Percentiles rank a stretch among this genome's conserved stretches.
These are phyloP conservation scores for Actinemys pallida DNA, from an alignment of 2,113 vertebrate species.

Conservation along the genomic window DNA sequence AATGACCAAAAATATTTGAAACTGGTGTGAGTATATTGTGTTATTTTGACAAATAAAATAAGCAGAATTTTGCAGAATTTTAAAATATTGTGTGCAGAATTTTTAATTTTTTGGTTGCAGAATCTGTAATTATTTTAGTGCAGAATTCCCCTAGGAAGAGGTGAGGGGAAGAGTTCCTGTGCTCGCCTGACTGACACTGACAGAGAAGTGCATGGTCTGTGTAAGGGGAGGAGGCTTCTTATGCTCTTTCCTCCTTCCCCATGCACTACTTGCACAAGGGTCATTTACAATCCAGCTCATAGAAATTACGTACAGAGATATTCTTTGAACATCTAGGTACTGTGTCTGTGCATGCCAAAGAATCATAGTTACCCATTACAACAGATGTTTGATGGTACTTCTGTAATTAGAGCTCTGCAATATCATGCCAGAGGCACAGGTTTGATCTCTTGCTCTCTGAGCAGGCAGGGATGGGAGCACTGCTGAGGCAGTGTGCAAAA, in stretches of 20 bases:
- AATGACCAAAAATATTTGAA: too few species aligned
- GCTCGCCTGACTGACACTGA: accelerated
- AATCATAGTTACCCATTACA: conserved; percentile 50
- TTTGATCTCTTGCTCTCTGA: conserved; percentile 65
- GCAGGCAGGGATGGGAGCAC: conserved; percentile 54
- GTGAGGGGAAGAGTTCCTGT: accelerated
- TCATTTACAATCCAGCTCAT: accelerated
- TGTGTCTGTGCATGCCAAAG: conserved; percentile 36
- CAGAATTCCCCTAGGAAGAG: too few species aligned
- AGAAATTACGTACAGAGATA: not conserved
- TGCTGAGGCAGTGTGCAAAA: conserved; percentile 36
- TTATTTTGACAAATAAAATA: too few species aligned
- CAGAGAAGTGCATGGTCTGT: accelerated
- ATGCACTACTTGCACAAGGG: accelerated
- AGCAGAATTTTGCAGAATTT: too few species aligned
- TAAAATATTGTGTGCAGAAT: too few species aligned
- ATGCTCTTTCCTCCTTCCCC: not conserved
- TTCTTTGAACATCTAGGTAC: conserved; percentile 35
- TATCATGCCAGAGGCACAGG: conserved; percentile 43
- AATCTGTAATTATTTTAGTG: too few species aligned
- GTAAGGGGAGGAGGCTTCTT: accelerated
- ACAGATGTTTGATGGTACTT: conserved; percentile 66
- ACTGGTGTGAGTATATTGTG: too few species aligned
- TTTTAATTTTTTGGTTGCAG: too few species aligned
- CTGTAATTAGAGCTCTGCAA: conserved; percentile 58